A percentile compares a stretch with the other conserved stretches of the same genome.
Evolutionary conservation across 2,888 invertebrate genomes (phyloP).

Genomic region (Drosophila antonietae): DNA sequence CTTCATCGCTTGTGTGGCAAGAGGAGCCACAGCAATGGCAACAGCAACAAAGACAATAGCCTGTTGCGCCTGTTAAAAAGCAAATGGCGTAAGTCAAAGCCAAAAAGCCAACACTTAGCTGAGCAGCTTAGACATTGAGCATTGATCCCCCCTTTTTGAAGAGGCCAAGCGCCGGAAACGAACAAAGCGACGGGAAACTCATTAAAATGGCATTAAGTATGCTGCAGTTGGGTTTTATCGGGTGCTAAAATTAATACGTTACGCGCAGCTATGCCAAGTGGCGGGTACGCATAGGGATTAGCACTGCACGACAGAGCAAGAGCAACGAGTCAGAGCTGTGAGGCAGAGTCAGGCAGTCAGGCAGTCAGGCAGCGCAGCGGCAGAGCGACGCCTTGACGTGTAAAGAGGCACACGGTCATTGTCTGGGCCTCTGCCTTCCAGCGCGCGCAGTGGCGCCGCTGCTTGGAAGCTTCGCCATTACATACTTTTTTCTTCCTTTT

Average conservation of each 20-base stretch:
- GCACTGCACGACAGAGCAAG: constrained; percentile 1
- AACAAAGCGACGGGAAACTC: constrained; percentile 59
- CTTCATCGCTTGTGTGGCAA: neutral
- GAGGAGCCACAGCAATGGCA: neutral
- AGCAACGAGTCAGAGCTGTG: neutral
- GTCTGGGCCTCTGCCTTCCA: constrained; percentile 66
- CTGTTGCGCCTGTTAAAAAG: constrained; percentile 34
- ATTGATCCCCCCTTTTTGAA: constrained; percentile 36
- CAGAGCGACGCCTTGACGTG: constrained; percentile 35
- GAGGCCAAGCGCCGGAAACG: constrained; percentile 35
- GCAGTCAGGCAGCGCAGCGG: neutral
- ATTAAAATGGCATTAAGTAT: constrained; percentile 72
- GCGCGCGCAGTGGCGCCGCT: constrained; percentile 59
- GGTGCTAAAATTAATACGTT: constrained; percentile 63
- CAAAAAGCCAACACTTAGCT: constrained; percentile 47
- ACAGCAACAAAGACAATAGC: constrained; percentile 17
- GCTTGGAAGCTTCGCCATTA: constrained; percentile 39
- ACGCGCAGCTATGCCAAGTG: constrained; percentile 45
- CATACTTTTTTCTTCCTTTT: neutral
- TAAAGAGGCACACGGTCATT: constrained; percentile 53
- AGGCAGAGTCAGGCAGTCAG: neutral
- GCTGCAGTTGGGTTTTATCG: constrained; percentile 66
- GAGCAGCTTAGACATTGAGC: constrained; percentile 25
- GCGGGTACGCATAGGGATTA: constrained; percentile 28
- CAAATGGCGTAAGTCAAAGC: constrained; percentile 33